Evolutionary conservation across 1,140 invertebrate genomes (phyloP), one percentile per base, ranked within the genome.

Genomic region (Drosophila virilis): DNA sequence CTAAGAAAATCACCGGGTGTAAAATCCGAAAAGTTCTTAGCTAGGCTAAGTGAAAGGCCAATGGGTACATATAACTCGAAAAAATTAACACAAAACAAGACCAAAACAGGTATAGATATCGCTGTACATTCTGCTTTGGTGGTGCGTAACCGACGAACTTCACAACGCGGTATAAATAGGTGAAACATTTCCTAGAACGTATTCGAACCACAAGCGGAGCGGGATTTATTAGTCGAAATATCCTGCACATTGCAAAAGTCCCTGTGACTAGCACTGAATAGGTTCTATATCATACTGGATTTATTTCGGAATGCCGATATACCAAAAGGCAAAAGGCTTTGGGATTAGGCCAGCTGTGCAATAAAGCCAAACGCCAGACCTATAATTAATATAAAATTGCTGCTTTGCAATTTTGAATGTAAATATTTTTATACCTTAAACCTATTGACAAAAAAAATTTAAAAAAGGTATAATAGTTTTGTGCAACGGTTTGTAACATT

Each of bases 141-240:
- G 45, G 45, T 4, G 42, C 28, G 57, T 48, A 69, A 13, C 57
- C 57, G 12, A 52, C 12, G n/a, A 45, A 37, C 28, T 42, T 59
- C 22, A 59, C 48, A 4, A 12, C 17, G 2, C 38, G 13, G 6
- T 42, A 51, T 1, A 60, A 50, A 17, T 64, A 64, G 10, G 46
- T 40, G 7, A n/a, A 52, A 48, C n/a, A 32, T 33, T 64, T n/a
- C 37, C n/a, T 40, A 33, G 54, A 40, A 9, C 17, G 0, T 8
- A n/a, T 2, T 5, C n/a, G 35, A 55, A 28, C 17, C 10, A 8
- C 10, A 28, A 57, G 37, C 4, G 52, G 52, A 38, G 48, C 50
- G 0, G 50, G n/a, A 13, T 52, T n/a, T 33, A 52, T 52, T 8
- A 52, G 7, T 35, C 12, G 32, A 9, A 60, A 48, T 60, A 37